Percentiles rank a stretch among this genome's conserved stretches.
These are phyloP conservation scores for Alloscopus bannaensis DNA, from an alignment of 2,888 invertebrate species.

Conservation along the genomic window DNA sequence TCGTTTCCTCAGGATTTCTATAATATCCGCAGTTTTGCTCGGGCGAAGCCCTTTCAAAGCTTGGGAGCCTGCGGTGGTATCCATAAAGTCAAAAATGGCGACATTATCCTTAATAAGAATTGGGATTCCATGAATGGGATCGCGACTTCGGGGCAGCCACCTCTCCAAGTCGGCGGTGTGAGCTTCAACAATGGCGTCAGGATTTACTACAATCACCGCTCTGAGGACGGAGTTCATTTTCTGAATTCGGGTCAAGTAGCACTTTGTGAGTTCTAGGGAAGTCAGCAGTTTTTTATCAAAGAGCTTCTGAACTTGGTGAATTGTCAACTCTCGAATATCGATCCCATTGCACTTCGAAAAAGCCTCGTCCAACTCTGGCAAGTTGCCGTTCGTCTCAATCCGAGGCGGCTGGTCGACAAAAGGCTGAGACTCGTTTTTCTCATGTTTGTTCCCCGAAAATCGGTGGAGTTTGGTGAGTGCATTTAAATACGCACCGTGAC, in stretches of 20 bases:
- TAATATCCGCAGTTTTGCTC: slow-evolving; percentile 49
- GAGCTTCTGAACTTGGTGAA: slow-evolving; percentile 34
- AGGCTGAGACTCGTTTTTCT: too few species aligned
- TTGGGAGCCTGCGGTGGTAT: slow-evolving; percentile 62
- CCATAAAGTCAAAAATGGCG: slow-evolving; percentile 53
- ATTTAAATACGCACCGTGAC: too few species aligned
- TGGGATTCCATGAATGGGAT: slow-evolving; percentile 64
- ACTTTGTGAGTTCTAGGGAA: slow-evolving; percentile 35
- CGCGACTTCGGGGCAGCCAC: not conserved
- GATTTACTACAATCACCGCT: slow-evolving; percentile 58
- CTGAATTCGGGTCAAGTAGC: slow-evolving; percentile 58
- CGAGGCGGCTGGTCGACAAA: not conserved
- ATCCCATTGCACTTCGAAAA: slow-evolving; percentile 32
- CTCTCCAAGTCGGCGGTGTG: slow-evolving; percentile 46
- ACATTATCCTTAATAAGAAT: slow-evolving; percentile 64
- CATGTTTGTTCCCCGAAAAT: too few species aligned
- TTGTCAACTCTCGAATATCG: slow-evolving; percentile 60
- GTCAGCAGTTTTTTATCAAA: slow-evolving; percentile 38
- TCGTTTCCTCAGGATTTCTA: slow-evolving; percentile 43
- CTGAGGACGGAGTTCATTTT: slow-evolving; percentile 56
- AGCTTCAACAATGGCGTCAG: slow-evolving; percentile 50
- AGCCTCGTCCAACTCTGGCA: slow-evolving; percentile 1
- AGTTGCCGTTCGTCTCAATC: not conserved
- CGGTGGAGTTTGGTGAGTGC: too few species aligned
- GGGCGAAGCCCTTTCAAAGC: slow-evolving; percentile 51